These are phyloP conservation scores for Coreoperca whiteheadi DNA, from an alignment of 2,113 vertebrate genomes.

Conservation along the genomic window DNA sequence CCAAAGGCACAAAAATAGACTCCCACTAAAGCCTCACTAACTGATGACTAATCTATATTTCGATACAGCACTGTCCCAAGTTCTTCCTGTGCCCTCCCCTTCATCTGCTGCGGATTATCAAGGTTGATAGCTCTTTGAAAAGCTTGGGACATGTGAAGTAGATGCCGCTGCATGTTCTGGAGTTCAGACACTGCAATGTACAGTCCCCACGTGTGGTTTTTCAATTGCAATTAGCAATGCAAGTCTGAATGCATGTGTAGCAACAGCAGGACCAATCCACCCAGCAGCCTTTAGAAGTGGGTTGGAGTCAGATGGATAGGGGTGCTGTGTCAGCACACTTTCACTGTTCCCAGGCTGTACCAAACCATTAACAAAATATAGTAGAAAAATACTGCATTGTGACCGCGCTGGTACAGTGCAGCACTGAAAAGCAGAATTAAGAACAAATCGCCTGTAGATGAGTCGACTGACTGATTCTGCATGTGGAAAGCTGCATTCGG, in stretches of 20 bases:
- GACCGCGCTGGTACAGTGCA: constrained; percentile 31
- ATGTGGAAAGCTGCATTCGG: neutral
- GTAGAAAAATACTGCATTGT: constrained; percentile 43
- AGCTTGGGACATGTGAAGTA: neutral
- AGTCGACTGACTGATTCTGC: neutral
- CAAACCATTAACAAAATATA: constrained; percentile 32
- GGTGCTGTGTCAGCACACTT: constrained; percentile 67
- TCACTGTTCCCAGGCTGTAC: constrained; percentile 54
- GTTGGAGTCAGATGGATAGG: constrained; percentile 28
- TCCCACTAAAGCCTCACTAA: constrained; percentile 24
- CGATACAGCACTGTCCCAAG: constrained; percentile 19
- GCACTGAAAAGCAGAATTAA: constrained; percentile 27
- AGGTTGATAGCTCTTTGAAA: constrained; percentile 5
- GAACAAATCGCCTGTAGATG: neutral
- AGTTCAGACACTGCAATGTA: neutral
- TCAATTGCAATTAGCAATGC: neutral
- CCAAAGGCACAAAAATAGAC: constrained; percentile 17
- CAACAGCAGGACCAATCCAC: neutral
- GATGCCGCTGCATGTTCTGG: neutral
- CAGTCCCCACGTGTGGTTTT: neutral
- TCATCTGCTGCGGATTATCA: neutral
- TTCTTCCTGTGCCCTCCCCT: constrained; percentile 3
- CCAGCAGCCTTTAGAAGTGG: constrained; percentile 31
- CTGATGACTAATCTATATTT: constrained; percentile 56
- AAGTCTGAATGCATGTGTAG: neutral